Evolutionary conservation across 1,140 invertebrate species (phyloP).

Genomic region (Cotesia glomerata): DNA sequence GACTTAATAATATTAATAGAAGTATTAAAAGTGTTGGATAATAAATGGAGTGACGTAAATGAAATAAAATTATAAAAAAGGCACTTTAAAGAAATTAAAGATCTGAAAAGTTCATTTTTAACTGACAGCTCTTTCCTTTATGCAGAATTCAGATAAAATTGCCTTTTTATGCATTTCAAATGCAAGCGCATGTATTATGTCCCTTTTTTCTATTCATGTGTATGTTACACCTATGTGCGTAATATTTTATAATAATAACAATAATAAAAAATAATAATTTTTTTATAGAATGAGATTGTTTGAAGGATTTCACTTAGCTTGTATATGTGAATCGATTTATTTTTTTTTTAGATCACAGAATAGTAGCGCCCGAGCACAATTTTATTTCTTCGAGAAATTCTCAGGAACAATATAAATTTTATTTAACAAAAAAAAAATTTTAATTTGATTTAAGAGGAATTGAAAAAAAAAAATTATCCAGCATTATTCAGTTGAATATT

Average conservation of each 20-base stretch:
- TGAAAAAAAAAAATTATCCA: too few species aligned
- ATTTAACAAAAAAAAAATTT: neutral
- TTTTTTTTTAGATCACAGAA: constrained; percentile 53
- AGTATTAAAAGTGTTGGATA: neutral
- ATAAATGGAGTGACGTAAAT: neutral
- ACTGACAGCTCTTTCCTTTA: neutral
- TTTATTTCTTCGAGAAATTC: constrained; percentile 38
- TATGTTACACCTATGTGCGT: constrained; percentile 29
- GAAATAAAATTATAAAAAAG: constrained; percentile 7
- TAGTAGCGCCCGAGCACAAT: constrained; percentile 53
- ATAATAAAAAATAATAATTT: constrained; percentile 28
- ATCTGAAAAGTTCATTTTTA: neutral
- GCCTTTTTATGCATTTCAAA: constrained; percentile 24
- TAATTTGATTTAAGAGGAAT: constrained; percentile 12
- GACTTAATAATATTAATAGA: too few species aligned
- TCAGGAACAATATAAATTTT: constrained; percentile 37
- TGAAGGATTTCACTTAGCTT: constrained; percentile 42
- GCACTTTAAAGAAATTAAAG: constrained; percentile 6
- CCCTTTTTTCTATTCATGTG: constrained; percentile 29
- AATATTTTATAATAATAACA: constrained; percentile 9
- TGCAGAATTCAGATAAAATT: neutral
- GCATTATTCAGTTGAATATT: too few species aligned
- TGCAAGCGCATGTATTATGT: constrained; percentile 32
- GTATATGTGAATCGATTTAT: constrained; percentile 34
- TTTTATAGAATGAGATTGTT: constrained; percentile 37